phyloP scores from a whole-genome alignment of 2,113 vertebrate species.

The Arizona elegans region DNA sequence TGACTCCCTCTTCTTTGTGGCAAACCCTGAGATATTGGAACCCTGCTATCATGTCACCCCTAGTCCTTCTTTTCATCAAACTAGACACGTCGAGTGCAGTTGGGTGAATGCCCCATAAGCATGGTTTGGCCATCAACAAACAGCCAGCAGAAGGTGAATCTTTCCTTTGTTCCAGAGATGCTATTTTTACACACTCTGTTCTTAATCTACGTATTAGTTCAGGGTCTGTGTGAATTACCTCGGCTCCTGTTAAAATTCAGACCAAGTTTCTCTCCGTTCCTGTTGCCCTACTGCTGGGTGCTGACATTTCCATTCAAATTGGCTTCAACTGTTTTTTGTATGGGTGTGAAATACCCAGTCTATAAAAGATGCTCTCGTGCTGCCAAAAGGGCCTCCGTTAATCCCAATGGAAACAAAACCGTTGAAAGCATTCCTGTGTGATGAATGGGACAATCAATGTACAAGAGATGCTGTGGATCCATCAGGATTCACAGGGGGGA shows the following conservation, averaged over 20 bases:
- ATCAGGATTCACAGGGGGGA: background rate
- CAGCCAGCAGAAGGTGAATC: background rate
- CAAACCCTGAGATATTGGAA: too few species aligned
- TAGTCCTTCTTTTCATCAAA: too few species aligned
- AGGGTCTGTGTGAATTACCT: background rate
- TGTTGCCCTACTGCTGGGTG: background rate
- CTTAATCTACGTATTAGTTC: background rate
- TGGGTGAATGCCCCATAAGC: background rate
- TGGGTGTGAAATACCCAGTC: background rate
- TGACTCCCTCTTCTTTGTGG: too few species aligned
- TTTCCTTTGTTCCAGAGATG: background rate
- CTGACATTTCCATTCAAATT: background rate
- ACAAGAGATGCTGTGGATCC: background rate
- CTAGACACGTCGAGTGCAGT: too few species aligned
- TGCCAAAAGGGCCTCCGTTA: background rate
- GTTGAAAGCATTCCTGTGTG: background rate
- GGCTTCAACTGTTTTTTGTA: background rate
- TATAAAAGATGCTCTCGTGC: background rate
- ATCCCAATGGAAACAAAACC: background rate
- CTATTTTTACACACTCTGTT: background rate
- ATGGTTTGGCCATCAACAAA: background rate
- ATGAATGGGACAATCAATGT: background rate
- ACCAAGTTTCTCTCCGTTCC: background rate
- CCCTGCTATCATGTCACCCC: too few species aligned
- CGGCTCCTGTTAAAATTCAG: background rate